phyloP scores from a whole-genome alignment of 2,888 invertebrate genomes.

The Ornithoptera priamus region DNA sequence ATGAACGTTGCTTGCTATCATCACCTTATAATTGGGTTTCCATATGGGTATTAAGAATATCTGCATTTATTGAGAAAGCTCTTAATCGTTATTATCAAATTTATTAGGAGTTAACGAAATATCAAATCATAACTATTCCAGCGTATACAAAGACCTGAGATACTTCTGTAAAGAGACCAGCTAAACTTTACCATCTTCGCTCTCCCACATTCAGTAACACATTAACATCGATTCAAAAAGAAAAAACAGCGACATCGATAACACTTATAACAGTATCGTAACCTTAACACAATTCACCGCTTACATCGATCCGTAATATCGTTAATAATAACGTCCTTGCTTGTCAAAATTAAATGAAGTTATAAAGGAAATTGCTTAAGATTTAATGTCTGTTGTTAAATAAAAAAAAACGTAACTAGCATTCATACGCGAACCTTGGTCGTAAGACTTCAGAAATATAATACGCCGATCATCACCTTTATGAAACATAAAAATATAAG shows the following conservation, averaged over 20 bases:
- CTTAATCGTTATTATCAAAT: too few species aligned
- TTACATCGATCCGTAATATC: constrained; percentile 1
- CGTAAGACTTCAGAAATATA: not conserved
- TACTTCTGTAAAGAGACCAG: not conserved
- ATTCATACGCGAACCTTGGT: not conserved
- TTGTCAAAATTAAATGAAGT: constrained; percentile 8
- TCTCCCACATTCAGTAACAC: not conserved
- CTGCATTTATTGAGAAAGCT: too few species aligned
- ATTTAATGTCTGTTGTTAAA: not conserved
- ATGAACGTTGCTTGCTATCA: not conserved
- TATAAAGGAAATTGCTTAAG: constrained; percentile 15
- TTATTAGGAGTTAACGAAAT: too few species aligned
- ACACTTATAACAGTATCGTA: not conserved
- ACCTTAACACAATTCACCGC: constrained; percentile 1
- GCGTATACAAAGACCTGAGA: constrained; percentile 10
- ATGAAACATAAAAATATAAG: too few species aligned
- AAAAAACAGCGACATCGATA: not conserved
- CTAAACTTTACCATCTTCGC: not conserved
- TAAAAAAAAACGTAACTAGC: not conserved
- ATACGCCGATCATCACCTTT: not conserved
- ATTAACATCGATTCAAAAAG: not conserved
- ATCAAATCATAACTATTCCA: not conserved
- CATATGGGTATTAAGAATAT: too few species aligned
- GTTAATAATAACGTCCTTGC: constrained; percentile 16
- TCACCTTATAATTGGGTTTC: too few species aligned